A percentile compares a stretch with the other conserved stretches of the same genome.
Evolutionary conservation across 1,140 invertebrate genomes (phyloP).

Genomic region (Cyclina sinensis): DNA sequence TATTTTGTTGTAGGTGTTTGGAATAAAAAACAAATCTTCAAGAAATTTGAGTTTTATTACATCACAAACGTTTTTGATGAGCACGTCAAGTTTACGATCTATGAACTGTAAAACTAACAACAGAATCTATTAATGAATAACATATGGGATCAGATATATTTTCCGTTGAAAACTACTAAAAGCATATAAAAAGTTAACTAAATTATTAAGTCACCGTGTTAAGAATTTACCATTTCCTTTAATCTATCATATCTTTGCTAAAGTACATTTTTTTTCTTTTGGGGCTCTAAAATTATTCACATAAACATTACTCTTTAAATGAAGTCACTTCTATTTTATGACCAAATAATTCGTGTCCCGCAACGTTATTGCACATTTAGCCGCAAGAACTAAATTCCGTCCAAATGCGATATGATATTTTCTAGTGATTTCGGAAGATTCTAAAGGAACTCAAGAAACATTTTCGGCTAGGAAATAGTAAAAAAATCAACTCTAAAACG

Average conservation of each 20-base stretch:
- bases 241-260: conserved; percentile 40
- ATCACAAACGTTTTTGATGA: no score
- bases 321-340: conserved; percentile 52
- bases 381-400: conserved; percentile 44
- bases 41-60: no score
- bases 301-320: conserved; percentile 50
- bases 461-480: conserved; percentile 1
- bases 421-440: neutral
- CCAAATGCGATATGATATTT: conserved; percentile 44
- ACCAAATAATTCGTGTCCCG: conserved; percentile 57
- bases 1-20: no score
- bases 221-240: conserved; percentile 39
- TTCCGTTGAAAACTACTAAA: neutral
- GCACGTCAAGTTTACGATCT: neutral
- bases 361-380: conserved; percentile 61
- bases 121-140: neutral
- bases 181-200: neutral
- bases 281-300: conserved; percentile 32
- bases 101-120: neutral
- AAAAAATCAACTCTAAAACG: neutral
- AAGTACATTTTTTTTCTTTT: conserved; percentile 18
- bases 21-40: no score
- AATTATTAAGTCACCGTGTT: conserved; percentile 6
- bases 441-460: neutral
- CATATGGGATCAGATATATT: neutral